Evolutionary conservation across 2,888 invertebrate genomes (phyloP), one percentile per base, ranked within the genome.

Genomic region (Notocelia uddmanniana): DNA sequence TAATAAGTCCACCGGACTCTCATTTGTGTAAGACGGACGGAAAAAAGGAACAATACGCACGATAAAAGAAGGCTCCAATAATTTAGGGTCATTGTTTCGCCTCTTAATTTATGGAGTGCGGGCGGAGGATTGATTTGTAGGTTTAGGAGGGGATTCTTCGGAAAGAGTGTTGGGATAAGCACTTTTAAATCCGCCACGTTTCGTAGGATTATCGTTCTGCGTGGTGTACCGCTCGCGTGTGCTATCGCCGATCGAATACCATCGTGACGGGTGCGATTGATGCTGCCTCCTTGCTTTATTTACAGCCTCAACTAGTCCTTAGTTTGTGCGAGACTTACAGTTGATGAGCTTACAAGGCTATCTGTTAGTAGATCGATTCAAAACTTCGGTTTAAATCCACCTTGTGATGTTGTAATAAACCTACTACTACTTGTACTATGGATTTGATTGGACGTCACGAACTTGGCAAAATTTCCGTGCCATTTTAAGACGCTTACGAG

Each of bases 81-180:
- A 92, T 92, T 92, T 92, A 92, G 91, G 91, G 92, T 92, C 93
- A 92, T 92, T 92, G 92, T 92, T 92, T 89, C 90, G 84, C 81
- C 81, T 79, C 87, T 90, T 92, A 93, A 93, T 93, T 93, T 93
- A 93, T 92, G 90, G 92, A 90, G 92, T 92, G 92, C 88, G 91
- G 88, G 86, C 79, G 86, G 81, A 81, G 89, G 92, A 92, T 92
- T 93, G 93, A 93, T 92, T 92, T 91, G 92, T 92, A 89, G 91
- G 89, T 87, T 89, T 83, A 84, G 84, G 81, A 85, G 88, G 86
- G 87, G 83, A 83, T 85, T 85, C 85, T 83, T 83, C 80, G 82
- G 82, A 81, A 78, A 80, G 82, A 84, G 86, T 85, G 85, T 85
- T 79, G 85, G 87, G 88, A 85, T 89, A 87, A 90, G 88, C 85